Conservation (phyloP, 2,888 invertebrate species). For the Cancer borealis region DNA sequence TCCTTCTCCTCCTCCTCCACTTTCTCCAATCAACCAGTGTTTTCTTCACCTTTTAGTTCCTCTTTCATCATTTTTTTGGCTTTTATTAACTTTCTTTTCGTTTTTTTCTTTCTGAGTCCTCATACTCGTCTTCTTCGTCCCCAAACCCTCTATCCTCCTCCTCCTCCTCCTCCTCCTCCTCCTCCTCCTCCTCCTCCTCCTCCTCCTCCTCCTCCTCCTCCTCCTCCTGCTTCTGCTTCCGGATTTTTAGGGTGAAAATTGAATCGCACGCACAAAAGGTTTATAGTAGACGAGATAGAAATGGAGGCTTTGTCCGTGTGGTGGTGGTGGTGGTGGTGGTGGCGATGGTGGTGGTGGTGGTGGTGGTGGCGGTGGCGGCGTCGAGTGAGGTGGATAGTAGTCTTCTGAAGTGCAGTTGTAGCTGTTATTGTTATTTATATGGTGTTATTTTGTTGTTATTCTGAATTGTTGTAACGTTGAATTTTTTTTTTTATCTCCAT, state of each 20-base stretch:
- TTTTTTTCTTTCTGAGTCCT: not conserved
- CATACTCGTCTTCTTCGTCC: not conserved
- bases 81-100: not conserved
- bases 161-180: slow-evolving; percentile 5
- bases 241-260: slow-evolving; percentile 5
- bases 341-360: not conserved
- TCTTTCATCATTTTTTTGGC: not conserved
- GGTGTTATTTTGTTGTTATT: not conserved
- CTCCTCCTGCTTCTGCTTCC: not conserved
- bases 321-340: not conserved
- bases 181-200: slow-evolving; percentile 1
- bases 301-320: not conserved
- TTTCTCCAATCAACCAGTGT: not conserved
- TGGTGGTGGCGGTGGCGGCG: not conserved
- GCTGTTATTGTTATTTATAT: not conserved
- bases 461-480: not conserved
- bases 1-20: not conserved
- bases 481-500: not conserved
- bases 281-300: not conserved
- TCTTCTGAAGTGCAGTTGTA: not conserved
- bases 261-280: not conserved
- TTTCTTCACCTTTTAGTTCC: too few relatives aligned
- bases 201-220: not conserved
- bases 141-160: not conserved
- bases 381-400: not conserved